Percentiles rank a stretch among this genome's conserved stretches.
These are phyloP conservation scores for Rhagologus leucostigma DNA, from an alignment of 2,113 vertebrate genomes.

Conservation along the genomic window DNA sequence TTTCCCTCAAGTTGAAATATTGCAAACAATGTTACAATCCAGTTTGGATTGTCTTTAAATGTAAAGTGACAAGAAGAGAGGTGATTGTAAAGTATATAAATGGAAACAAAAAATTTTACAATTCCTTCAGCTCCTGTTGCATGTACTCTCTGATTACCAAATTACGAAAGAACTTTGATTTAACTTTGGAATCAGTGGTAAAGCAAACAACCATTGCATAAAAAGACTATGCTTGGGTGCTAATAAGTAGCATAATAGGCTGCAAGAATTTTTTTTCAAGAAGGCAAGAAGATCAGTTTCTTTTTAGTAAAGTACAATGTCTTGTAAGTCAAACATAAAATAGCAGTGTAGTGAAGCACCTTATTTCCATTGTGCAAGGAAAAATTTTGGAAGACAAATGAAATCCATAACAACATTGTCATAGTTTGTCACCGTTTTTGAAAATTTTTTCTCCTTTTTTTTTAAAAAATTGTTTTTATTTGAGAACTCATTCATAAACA, in stretches of 20 bases:
- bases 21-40: not conserved
- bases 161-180: not conserved
- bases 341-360: not conserved
- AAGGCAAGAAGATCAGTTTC: not conserved
- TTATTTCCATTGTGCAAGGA: not conserved
- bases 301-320: not conserved
- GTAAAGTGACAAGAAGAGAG: not conserved
- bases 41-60: not conserved
- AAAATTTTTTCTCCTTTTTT: not conserved
- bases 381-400: not conserved
- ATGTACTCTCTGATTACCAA: not conserved
- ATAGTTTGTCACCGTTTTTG: not conserved
- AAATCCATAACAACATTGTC: not conserved
- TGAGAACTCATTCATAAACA: not conserved
- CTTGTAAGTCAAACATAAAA: not conserved
- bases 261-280: not conserved
- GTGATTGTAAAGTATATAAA: not conserved
- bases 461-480: not conserved
- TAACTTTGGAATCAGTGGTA: not conserved
- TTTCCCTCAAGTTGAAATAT: not conserved
- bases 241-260: not conserved
- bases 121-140: not conserved
- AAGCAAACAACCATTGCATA: not conserved
- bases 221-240: not conserved
- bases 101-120: not conserved